A percentile compares a stretch with the other conserved stretches of the same genome.
These are phyloP conservation scores for Neodon shergylaensis DNA, from an alignment of 2,113 vertebrate genomes.

Conservation along the genomic window DNA sequence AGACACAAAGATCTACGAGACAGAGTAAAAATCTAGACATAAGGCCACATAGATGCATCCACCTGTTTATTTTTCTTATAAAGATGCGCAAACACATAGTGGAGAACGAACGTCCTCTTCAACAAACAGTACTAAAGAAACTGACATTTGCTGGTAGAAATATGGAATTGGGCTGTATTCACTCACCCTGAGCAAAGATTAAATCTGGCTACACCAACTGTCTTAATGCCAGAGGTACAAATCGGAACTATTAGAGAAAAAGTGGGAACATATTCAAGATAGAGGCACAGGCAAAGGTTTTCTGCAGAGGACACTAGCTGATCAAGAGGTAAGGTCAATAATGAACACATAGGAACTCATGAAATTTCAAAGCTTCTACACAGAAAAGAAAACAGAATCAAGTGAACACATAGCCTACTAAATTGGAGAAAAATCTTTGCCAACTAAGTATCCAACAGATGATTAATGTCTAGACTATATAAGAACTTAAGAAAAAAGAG, in stretches of 20 bases:
- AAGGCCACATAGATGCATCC: not conserved
- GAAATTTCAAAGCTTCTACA: not conserved
- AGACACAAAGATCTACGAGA: not conserved
- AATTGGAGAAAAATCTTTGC: not conserved
- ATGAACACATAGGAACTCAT: not conserved
- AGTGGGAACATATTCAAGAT: not conserved
- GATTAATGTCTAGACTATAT: not conserved
- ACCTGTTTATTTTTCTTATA: not conserved
- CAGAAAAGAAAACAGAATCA: not conserved
- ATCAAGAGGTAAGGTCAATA: not conserved
- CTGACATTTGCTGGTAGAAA: not conserved
- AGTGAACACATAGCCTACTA: not conserved
- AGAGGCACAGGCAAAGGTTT: not conserved
- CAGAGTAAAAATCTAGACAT: not conserved
- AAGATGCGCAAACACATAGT: not conserved
- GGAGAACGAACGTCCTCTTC: not conserved
- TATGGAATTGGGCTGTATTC: no score
- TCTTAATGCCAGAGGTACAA: not conserved
- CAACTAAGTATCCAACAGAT: not conserved
- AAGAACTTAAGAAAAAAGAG: not conserved
- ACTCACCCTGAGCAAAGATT: not conserved
- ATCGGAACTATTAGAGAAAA: not conserved
- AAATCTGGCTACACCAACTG: not conserved
- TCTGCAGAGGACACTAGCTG: not conserved
- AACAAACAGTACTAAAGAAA: not conserved